These are phyloP conservation scores for Chloroclysta siterata DNA, from an alignment of 2,888 invertebrate genomes.

Conservation along the genomic window DNA sequence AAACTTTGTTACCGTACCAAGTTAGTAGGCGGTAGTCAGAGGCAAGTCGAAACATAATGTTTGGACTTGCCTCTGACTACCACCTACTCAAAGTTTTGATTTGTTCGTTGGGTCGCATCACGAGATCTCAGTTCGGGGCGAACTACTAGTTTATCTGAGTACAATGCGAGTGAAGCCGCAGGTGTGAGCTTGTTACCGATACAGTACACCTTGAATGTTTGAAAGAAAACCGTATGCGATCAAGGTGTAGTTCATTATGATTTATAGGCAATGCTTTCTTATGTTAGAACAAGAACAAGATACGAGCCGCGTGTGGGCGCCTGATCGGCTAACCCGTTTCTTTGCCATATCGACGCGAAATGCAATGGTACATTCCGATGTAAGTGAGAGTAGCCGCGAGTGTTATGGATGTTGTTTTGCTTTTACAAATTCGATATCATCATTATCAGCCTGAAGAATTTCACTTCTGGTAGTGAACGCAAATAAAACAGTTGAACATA, in stretches of 20 bases:
- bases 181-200: background rate
- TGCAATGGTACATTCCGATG: constrained; percentile 56
- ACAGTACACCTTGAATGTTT: background rate
- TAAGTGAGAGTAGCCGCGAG: constrained; percentile 58
- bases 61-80: no score
- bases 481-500: no score
- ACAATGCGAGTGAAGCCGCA: background rate
- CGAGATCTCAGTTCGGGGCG: no score
- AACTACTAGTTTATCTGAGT: background rate
- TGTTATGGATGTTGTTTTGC: constrained; percentile 26
- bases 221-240: background rate
- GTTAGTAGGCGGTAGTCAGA: no score
- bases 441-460: background rate
- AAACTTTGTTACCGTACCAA: no score
- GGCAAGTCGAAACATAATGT: no score
- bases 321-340: constrained; percentile 52
- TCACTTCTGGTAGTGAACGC: background rate
- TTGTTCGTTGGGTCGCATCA: no score
- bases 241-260: constrained; percentile 11
- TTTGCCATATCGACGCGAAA: constrained; percentile 51
- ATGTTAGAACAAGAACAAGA: constrained; percentile 26
- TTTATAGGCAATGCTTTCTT: constrained; percentile 39
- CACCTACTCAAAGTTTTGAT: no score
- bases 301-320: constrained; percentile 48
- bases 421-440: constrained; percentile 12